These are phyloP conservation scores for Fabriciana adippe DNA, from an alignment of 2,888 invertebrate species.

Conservation along the genomic window DNA sequence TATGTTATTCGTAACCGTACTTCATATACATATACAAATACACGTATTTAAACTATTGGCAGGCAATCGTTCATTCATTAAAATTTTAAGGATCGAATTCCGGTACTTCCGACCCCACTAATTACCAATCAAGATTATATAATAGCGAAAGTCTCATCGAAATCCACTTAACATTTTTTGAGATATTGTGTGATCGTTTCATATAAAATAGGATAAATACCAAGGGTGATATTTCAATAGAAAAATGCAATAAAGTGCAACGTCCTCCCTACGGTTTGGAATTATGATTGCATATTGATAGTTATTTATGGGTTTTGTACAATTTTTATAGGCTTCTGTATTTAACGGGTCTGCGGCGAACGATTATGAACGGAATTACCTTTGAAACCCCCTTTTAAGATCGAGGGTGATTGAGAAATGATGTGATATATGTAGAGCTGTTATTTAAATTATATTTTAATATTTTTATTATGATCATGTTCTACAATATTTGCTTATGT, in stretches of 20 bases:
- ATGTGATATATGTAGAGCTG: constrained; percentile 38
- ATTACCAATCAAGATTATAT: constrained; percentile 15
- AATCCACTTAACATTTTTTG: constrained; percentile 6
- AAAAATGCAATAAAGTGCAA: constrained; percentile 41
- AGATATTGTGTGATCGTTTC: constrained; percentile 5
- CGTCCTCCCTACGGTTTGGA: constrained; percentile 43
- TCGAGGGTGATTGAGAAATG: constrained; percentile 43
- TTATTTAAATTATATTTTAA: background rate
- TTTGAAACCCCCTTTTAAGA: constrained; percentile 56
- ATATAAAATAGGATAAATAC: constrained; percentile 1
- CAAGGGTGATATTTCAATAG: constrained; percentile 29
- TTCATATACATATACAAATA: no score
- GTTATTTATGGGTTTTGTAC: constrained; percentile 72
- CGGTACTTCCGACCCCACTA: constrained; percentile 11
- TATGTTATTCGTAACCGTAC: no score
- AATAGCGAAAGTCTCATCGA: constrained; percentile 12
- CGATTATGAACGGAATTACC: constrained; percentile 65
- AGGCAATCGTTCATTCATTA: background rate
- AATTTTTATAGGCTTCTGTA: constrained; percentile 76
- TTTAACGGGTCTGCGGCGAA: constrained; percentile 72
- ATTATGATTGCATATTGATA: constrained; percentile 67
- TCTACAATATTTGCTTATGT: no score
- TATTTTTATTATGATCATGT: no score
- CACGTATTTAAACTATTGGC: background rate
- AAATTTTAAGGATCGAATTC: background rate